Base-by-base conservation (phyloP, 2,888 invertebrate genomes). In the Stenodema calcarata region DNA sequence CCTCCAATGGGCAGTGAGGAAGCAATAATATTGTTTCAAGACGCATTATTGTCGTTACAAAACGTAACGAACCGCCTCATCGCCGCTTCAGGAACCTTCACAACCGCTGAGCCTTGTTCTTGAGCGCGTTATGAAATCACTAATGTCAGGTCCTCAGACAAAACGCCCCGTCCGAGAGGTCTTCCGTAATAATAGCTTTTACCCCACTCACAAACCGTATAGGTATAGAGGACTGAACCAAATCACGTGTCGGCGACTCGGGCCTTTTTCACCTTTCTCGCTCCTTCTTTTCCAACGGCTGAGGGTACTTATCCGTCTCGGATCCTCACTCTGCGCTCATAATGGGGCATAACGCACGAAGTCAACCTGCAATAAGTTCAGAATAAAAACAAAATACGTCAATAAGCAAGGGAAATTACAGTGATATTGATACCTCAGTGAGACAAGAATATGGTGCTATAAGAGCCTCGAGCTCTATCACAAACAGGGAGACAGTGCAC, bases 111-210 rank as follows among this genome's bases (percentile, higher is more conserved):
- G 62, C 62, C 70, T 54, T 41, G 41, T 82, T 54, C 82, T 41
- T 69, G 16, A 11, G 28, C 69, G 41, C 42, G 82, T 82, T 82
- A 82, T 82, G 82, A 82, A 82, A 82, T 82, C 62, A 69, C 82
- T 82, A 82, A 82, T 82, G 82, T 41, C 82, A 69, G 82, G 82
- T 82, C 82, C 82, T 82, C 82, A 82, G 82, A 69, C 69, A 41
- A 82, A 82, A 69, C 69, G 69, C 62, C 82, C 42, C n/a, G n/a
- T 18, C 23, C 35, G 82, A 50, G 54, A 69, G 82, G 35, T 69
- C 82, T 30, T 82, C 82, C 18, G 69, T 82, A 82, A 82, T 82
- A 18, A 82, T 82, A 69, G 82, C 82, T 82, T 82, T 82, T 82
- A 82, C 42, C 62, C 42, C 69, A 30, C 82, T 42, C 42, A 54